Evolutionary conservation across 2,888 invertebrate genomes (phyloP).

Genomic region (Drosophila multiciliata): DNA sequence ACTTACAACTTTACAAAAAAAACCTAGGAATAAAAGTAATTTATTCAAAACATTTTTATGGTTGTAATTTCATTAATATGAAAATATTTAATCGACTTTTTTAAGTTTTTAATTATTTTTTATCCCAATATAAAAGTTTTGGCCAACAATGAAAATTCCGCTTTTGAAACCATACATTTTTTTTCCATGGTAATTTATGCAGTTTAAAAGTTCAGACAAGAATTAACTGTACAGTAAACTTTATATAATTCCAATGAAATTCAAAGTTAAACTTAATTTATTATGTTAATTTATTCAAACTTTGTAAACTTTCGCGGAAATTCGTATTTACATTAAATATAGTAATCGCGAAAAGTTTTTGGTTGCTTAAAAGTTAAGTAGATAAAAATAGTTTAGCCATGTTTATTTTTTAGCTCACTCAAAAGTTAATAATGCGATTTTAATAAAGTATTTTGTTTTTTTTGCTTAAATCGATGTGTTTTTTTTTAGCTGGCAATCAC

Average conservation of each 20-base stretch:
- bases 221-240: not conserved
- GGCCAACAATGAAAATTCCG: not conserved
- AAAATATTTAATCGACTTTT: too few species aligned
- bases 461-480: not conserved
- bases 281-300: conserved; percentile 13
- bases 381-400: not conserved
- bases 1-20: not conserved
- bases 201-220: not conserved
- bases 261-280: not conserved
- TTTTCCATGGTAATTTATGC: conserved; percentile 14
- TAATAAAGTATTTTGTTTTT: not conserved
- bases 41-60: too few species aligned
- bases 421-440: not conserved
- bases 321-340: not conserved
- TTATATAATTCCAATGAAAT: not conserved
- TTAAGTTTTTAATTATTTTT: not conserved
- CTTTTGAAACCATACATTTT: not conserved
- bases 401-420: not conserved
- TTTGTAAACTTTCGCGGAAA: not conserved
- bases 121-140: not conserved
- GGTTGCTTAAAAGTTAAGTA: not conserved
- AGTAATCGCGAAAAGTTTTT: not conserved
- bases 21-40: not conserved
- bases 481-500: conserved; percentile 84
- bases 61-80: too few species aligned